phyloP scores from a whole-genome alignment of 2,113 vertebrate genomes.

The Murina feae region DNA sequence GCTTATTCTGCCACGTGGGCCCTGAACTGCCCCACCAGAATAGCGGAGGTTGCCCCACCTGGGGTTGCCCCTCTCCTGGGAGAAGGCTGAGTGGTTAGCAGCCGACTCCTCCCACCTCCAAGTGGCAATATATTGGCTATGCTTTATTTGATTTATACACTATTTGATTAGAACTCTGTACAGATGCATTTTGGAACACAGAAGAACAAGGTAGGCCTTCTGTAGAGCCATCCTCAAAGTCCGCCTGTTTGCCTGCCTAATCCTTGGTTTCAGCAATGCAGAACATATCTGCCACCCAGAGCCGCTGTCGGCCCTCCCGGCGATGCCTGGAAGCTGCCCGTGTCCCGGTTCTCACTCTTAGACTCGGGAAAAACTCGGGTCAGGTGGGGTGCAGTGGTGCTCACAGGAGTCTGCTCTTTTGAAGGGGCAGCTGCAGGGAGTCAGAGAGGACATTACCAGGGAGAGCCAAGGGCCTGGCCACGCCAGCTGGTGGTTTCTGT shows the following conservation, averaged over 20 bases:
- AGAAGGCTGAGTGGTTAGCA: too few species aligned
- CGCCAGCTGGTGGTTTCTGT: neutral
- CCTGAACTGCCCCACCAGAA: too few species aligned
- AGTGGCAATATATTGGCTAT: neutral
- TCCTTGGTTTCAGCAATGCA: neutral
- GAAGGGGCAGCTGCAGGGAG: slow-evolving; percentile 27
- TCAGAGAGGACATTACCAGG: neutral
- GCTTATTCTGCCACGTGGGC: too few species aligned
- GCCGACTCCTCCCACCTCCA: too few species aligned
- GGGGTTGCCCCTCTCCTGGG: too few species aligned
- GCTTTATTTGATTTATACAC: neutral
- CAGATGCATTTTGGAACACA: neutral
- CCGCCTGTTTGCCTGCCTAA: neutral
- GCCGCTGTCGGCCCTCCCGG: neutral
- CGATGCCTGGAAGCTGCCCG: slow-evolving; percentile 6
- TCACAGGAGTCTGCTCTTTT: slow-evolving; percentile 46
- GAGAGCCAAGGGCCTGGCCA: neutral
- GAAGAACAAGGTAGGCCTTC: neutral
- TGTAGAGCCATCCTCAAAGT: neutral
- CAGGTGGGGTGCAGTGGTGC: neutral
- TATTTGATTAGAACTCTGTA: neutral
- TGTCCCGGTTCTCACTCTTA: neutral
- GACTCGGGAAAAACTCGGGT: neutral
- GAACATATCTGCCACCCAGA: neutral
- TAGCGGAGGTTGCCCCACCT: too few species aligned